phyloP scores from a whole-genome alignment of 1,140 invertebrate species.

The Elymnias hypermnestra region DNA sequence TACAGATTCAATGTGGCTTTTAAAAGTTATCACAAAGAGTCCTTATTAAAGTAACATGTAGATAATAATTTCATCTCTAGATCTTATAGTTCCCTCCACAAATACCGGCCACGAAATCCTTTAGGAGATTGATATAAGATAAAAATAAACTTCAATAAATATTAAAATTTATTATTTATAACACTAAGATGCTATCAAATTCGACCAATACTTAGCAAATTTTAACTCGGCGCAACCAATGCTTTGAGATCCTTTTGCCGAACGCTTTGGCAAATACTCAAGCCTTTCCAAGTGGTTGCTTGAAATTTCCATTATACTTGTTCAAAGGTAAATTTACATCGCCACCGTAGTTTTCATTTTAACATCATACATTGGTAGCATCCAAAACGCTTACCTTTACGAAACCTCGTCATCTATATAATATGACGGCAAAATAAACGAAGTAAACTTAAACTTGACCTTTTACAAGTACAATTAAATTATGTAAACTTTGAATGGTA shows the following conservation, averaged over 20 bases:
- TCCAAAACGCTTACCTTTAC: conserved; percentile 14
- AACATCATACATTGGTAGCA: conserved; percentile 7
- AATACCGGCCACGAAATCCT: no score
- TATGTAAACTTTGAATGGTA: no score
- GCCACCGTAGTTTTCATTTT: conserved; percentile 26
- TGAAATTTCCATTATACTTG: conserved; percentile 63
- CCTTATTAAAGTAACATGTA: no score
- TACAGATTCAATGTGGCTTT: no score
- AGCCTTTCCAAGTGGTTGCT: conserved; percentile 59
- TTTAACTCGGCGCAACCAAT: conserved; percentile 31
- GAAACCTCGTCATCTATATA: neutral
- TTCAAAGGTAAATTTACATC: conserved; percentile 53
- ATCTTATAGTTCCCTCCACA: no score
- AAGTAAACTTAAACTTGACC: neutral
- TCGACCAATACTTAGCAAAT: conserved; percentile 32
- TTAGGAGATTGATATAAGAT: no score
- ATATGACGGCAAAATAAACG: neutral
- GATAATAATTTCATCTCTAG: no score
- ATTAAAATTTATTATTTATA: no score
- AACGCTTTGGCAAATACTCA: conserved; percentile 53
- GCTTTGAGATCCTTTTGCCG: conserved; percentile 39
- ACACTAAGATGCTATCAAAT: conserved; percentile 11
- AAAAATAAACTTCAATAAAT: no score
- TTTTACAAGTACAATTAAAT: conserved; percentile 1
- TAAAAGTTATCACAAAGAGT: no score